phyloP scores from a whole-genome alignment of 2,113 vertebrate genomes.

The Erinaceus europaeus region DNA sequence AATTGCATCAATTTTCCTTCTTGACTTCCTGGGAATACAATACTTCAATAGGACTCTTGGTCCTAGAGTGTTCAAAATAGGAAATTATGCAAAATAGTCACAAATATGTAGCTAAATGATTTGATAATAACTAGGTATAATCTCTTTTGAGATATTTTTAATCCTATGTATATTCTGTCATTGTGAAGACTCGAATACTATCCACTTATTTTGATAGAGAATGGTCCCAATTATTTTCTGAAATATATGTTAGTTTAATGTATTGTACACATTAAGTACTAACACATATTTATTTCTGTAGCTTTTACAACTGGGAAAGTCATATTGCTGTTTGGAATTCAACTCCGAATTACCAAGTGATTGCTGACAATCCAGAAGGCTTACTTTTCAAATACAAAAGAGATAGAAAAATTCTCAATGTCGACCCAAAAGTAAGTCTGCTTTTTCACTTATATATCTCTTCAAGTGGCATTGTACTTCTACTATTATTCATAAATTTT shows the following conservation, averaged over 20 bases:
- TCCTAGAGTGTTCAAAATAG: slow-evolving; percentile 23
- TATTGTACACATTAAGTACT: slow-evolving; percentile 17
- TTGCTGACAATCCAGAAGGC: slow-evolving; percentile 84
- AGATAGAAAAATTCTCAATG: slow-evolving; percentile 87
- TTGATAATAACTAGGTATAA: not conserved
- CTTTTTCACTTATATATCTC: not conserved
- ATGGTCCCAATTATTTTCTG: not conserved
- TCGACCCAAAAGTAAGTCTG: slow-evolving; percentile 86
- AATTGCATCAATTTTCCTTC: slow-evolving; percentile 54
- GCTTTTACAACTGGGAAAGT: slow-evolving; percentile 92
- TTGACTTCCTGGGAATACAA: slow-evolving; percentile 41
- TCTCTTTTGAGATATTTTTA: slow-evolving; percentile 41
- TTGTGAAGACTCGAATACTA: not conserved
- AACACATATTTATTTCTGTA: slow-evolving; percentile 72
- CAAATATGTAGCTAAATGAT: slow-evolving; percentile 16
- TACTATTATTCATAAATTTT: slow-evolving; percentile 7
- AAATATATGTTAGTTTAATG: slow-evolving; percentile 19
- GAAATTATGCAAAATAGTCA: slow-evolving; percentile 37
- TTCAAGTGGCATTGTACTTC: not conserved
- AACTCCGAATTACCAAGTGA: slow-evolving; percentile 89
- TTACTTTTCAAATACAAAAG: slow-evolving; percentile 89
- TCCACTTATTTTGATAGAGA: not conserved
- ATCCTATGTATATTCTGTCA: not conserved
- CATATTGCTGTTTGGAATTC: slow-evolving; percentile 82
- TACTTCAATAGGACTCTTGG: not conserved